Evolutionary conservation across 2,888 invertebrate species (phyloP).

Genomic region (Mythimna ferrago): DNA sequence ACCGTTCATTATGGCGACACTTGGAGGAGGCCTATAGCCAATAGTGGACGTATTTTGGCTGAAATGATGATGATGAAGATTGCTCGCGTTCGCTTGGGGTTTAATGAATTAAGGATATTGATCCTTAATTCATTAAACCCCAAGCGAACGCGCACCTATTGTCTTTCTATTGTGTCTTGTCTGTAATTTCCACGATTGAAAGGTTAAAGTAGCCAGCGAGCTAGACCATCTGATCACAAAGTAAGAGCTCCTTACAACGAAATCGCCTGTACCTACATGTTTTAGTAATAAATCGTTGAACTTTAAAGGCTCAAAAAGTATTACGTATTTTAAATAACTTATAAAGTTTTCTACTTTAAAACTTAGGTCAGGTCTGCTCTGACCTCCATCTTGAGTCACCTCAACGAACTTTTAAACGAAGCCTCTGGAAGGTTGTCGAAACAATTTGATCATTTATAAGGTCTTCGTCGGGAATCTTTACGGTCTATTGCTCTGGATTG

Average conservation of each 20-base stretch:
- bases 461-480: slow-evolving; percentile 24
- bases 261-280: neutral
- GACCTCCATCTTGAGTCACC: slow-evolving; percentile 33
- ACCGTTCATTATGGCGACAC: no score
- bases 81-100: no score
- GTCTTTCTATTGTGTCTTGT: no score
- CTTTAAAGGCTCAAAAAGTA: slow-evolving; percentile 1
- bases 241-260: neutral
- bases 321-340: slow-evolving; percentile 22
- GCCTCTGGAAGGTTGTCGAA: slow-evolving; percentile 17
- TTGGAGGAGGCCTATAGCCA: no score
- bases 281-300: slow-evolving; percentile 16
- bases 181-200: no score
- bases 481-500: slow-evolving; percentile 1
- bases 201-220: neutral
- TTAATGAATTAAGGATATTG: no score
- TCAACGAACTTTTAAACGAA: slow-evolving; percentile 31
- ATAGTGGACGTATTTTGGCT: no score
- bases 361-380: slow-evolving; percentile 10
- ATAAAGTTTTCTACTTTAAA: slow-evolving; percentile 40
- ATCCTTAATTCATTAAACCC: no score
- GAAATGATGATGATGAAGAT: no score
- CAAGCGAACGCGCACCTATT: no score
- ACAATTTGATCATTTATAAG: slow-evolving; percentile 44
- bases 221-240: neutral